These are phyloP conservation scores for Solenopsis invicta DNA, from an alignment of 1,140 invertebrate species.

Conservation along the genomic window DNA sequence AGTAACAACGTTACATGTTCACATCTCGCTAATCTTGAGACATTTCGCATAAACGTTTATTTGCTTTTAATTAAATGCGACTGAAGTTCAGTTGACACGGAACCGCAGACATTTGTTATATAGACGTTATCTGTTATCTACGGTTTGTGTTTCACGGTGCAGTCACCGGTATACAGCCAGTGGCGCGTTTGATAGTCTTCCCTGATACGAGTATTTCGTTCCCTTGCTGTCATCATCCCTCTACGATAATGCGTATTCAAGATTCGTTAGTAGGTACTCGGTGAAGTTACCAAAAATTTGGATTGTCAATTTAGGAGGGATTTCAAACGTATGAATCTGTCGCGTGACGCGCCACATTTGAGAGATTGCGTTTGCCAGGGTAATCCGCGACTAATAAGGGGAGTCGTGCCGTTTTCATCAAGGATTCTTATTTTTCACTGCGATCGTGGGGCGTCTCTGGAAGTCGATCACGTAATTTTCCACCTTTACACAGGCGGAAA, in stretches of 20 bases:
- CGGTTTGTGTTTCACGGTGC: neutral
- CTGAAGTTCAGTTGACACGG: conserved; percentile 19
- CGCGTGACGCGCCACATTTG: neutral
- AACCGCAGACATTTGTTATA: conserved; percentile 48
- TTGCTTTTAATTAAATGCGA: conserved; percentile 47
- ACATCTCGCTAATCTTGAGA: neutral
- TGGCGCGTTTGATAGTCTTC: conserved; percentile 21
- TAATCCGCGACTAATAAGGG: conserved; percentile 25
- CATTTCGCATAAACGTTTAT: neutral
- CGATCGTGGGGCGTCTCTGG: neutral
- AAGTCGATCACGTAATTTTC: conserved; percentile 46
- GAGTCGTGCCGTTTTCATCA: neutral
- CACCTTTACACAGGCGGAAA: conserved; percentile 22
- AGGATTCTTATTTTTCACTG: conserved; percentile 21
- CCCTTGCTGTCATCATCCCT: neutral
- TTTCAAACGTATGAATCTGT: neutral
- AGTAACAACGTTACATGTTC: neutral
- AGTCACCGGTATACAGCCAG: neutral
- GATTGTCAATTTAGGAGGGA: conserved; percentile 14
- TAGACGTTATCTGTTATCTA: neutral
- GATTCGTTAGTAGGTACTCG: conserved; percentile 3
- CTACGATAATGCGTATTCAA: conserved; percentile 25
- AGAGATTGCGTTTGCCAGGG: neutral
- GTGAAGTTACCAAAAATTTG: no score
- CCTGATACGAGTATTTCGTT: conserved; percentile 32